Conservation (phyloP, 1,140 invertebrate species). For the Cryptotermes secundus region DNA sequence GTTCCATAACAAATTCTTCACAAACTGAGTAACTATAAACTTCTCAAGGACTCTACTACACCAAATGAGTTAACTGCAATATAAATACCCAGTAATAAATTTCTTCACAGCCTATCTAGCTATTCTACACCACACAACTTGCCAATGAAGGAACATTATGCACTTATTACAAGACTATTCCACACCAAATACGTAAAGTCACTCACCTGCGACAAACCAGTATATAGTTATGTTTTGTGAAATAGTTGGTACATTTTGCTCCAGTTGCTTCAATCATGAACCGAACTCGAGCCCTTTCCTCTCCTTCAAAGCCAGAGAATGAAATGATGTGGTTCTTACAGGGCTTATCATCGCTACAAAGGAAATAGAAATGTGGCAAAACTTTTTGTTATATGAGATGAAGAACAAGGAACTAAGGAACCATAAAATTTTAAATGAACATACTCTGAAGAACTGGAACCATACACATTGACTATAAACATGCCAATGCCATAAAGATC, state of each 20-base stretch:
- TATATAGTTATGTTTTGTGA: conserved; percentile 56
- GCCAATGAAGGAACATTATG: too few relatives aligned
- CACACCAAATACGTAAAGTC: too few relatives aligned
- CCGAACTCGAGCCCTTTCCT: conserved; percentile 77
- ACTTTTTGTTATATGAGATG: not conserved
- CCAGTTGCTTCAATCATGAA: conserved; percentile 82
- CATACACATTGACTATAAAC: not conserved
- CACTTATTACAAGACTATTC: too few relatives aligned
- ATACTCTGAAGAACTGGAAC: not conserved
- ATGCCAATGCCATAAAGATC: too few relatives aligned
- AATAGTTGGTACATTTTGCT: conserved; percentile 72
- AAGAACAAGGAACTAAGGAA: not conserved
- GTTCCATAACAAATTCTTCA: too few relatives aligned
- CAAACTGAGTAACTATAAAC: too few relatives aligned
- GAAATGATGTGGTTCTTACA: conserved; percentile 67
- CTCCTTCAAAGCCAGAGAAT: conserved; percentile 81
- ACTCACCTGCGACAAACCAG: conserved; percentile 58
- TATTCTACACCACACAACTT: too few relatives aligned
- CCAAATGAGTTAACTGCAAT: too few relatives aligned
- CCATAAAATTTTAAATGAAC: not conserved
- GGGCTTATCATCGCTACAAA: conserved; percentile 53
- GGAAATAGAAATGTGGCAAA: conserved; percentile 22
- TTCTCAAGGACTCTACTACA: too few relatives aligned
- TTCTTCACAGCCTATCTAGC: too few relatives aligned
- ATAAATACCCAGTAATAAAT: too few relatives aligned